Percentiles rank a stretch among this genome's conserved stretches.
These are phyloP conservation scores for Mesopsocus fuscifrons DNA, from an alignment of 2,888 invertebrate species.

Conservation along the genomic window DNA sequence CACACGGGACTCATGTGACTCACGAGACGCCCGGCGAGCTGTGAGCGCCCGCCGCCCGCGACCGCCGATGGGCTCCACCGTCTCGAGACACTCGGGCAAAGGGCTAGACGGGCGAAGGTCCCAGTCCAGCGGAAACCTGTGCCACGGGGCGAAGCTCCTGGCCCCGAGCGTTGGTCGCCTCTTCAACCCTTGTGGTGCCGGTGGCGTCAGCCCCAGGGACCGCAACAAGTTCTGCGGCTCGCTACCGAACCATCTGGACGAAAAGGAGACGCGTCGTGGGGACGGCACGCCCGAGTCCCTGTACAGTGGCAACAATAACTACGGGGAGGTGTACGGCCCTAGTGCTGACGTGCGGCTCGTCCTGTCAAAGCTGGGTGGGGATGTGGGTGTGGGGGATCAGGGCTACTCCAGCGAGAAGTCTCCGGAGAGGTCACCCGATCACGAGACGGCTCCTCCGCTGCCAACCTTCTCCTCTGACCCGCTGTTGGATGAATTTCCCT, in stretches of 20 bases:
- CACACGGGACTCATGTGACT: no score
- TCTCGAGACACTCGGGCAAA: conserved; percentile 54
- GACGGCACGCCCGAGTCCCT: conserved; percentile 18
- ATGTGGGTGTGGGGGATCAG: conserved; percentile 30
- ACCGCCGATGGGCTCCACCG: conserved; percentile 48
- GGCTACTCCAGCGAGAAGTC: conserved; percentile 59
- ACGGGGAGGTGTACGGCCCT: conserved; percentile 28
- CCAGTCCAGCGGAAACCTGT: conserved; percentile 54
- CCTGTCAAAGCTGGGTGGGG: conserved; percentile 3
- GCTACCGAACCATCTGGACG: conserved; percentile 48
- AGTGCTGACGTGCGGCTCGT: conserved; percentile 6
- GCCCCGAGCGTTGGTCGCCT: conserved; percentile 11
- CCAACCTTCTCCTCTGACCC: neutral
- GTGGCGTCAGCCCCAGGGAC: conserved; percentile 15
- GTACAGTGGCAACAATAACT: conserved; percentile 32
- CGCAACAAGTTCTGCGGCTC: conserved; percentile 34
- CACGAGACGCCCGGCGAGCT: no score
- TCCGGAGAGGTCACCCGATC: conserved; percentile 57
- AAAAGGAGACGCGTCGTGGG: conserved; percentile 25
- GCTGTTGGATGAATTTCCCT: conserved; percentile 30
- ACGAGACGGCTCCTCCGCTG: conserved; percentile 34
- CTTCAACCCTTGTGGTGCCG: conserved; percentile 11
- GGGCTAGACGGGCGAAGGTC: conserved; percentile 50
- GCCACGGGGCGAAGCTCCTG: conserved; percentile 29
- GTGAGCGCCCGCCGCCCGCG: neutral